Conservation (phyloP, 1,140 invertebrate species). For the Zelostemma sp. region DNA sequence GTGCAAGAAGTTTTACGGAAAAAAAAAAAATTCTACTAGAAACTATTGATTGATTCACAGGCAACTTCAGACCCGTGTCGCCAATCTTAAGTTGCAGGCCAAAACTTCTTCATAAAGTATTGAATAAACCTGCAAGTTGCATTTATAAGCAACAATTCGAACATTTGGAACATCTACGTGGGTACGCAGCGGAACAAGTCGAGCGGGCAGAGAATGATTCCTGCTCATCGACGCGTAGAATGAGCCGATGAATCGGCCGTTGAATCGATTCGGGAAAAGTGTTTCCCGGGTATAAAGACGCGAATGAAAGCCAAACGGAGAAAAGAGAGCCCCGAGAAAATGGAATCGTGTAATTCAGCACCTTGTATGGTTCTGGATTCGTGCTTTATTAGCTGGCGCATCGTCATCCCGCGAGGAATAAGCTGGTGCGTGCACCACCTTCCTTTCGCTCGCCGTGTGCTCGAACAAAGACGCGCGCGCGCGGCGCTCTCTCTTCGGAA, state of each 20-base stretch:
- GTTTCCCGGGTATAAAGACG: too few relatives aligned
- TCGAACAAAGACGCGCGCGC: slow-evolving; percentile 16
- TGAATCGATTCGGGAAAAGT: too few relatives aligned
- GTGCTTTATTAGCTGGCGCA: slow-evolving; percentile 1
- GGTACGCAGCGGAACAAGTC: not conserved
- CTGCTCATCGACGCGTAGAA: not conserved
- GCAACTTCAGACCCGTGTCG: too few relatives aligned
- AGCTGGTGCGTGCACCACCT: slow-evolving; percentile 5
- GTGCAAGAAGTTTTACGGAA: too few relatives aligned
- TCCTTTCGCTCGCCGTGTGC: slow-evolving; percentile 8
- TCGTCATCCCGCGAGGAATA: slow-evolving; percentile 7
- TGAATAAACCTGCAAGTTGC: too few relatives aligned
- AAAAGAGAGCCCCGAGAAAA: not conserved
- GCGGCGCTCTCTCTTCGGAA: not conserved
- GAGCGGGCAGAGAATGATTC: not conserved
- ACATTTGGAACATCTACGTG: not conserved
- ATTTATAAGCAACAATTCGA: too few relatives aligned
- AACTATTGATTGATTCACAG: too few relatives aligned
- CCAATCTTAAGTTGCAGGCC: too few relatives aligned
- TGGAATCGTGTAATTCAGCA: not conserved
- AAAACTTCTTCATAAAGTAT: too few relatives aligned
- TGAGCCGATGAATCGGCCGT: too few relatives aligned
- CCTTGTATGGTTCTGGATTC: not conserved
- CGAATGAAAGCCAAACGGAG: slow-evolving; percentile 10
- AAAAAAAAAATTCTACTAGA: too few relatives aligned